phyloP scores from a whole-genome alignment of 2,113 vertebrate genomes.

The Tretioscincus oriximinensis region DNA sequence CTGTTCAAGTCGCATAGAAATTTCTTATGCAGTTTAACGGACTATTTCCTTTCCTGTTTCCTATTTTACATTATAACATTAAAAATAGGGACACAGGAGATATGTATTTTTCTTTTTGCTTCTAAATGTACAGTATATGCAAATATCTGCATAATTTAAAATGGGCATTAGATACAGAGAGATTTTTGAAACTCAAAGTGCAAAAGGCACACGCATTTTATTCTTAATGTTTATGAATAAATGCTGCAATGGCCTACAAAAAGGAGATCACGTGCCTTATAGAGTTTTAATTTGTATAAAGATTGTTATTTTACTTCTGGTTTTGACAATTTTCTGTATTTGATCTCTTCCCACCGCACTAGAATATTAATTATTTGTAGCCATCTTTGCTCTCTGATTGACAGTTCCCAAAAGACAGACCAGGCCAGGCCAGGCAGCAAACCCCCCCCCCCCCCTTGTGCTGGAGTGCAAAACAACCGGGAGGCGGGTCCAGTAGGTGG shows the following conservation, averaged over 20 bases:
- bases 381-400: too few species aligned
- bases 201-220: background rate
- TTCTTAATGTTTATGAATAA: slow-evolving; percentile 1
- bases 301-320: background rate
- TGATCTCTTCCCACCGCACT: too few species aligned
- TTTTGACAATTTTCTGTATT: background rate
- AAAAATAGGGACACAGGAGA: slow-evolving; percentile 46
- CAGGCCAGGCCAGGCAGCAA: too few species aligned
- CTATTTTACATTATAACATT: slow-evolving; percentile 29
- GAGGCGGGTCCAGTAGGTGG: too few species aligned
- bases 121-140: slow-evolving; percentile 37
- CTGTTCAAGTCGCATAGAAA: background rate
- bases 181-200: slow-evolving; percentile 25
- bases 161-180: slow-evolving; percentile 37
- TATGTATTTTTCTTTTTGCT: slow-evolving; percentile 45
- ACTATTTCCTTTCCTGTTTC: slow-evolving; percentile 48
- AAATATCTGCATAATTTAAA: slow-evolving; percentile 56
- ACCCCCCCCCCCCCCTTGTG: too few species aligned
- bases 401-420: too few species aligned
- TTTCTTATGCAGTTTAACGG: slow-evolving; percentile 33
- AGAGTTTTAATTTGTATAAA: background rate
- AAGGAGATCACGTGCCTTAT: background rate
- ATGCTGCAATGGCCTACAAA: background rate
- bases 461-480: too few species aligned
- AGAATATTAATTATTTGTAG: too few species aligned